Base-by-base conservation (phyloP, 2,888 invertebrate genomes). In the Cenopis cana region DNA sequence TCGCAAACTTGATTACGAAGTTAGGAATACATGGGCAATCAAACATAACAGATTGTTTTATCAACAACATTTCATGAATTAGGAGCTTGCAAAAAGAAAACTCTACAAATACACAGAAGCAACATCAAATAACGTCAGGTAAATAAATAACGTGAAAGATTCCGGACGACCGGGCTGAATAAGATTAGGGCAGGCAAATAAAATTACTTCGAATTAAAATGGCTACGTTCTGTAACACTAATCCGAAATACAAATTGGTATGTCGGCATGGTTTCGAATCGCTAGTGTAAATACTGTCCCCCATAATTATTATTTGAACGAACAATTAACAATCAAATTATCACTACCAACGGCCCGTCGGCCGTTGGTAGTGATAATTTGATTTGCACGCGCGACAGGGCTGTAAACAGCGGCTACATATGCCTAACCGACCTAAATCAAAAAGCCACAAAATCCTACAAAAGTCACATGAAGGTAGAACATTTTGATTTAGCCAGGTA, bases 261-360 rank as follows among this genome's bases (percentile, higher is more conserved):
- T 84, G 69, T 71, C 78, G 77, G 78, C 81, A 85, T 88, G 88
- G 88, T 87, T 87, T 85, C 81, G 84, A 85, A 87, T 86, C 83
- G 83, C 78, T 79, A 80, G 78, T 80, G 87, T 84, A 89, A 89
- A 90, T 84, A 90, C 81, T 76, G 87, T 84, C 88, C 89, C 87
- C 84, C 87, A 85, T 90, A 90, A 90, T 90, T 85, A 90, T 89
- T 91, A 89, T 90, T 90, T 89, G 90, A 87, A 85, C 84, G 84
- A 80, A 85, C 86, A 89, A 89, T 90, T 90, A 90, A 85, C 88
- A 86, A 85, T 78, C 79, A 83, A 81, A 82, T n/a, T n/a, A n/a
- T n/a, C n/a, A n/a, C n/a, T n/a, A n/a, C n/a, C n/a, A n/a, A n/a
- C n/a, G n/a, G 77, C 79, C 80, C 80, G 88, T 85, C 82, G 82